Evolutionary conservation across 2,797 vertebrate species (phyloP).

Genomic region (Rhynchotus rufescens): DNA sequence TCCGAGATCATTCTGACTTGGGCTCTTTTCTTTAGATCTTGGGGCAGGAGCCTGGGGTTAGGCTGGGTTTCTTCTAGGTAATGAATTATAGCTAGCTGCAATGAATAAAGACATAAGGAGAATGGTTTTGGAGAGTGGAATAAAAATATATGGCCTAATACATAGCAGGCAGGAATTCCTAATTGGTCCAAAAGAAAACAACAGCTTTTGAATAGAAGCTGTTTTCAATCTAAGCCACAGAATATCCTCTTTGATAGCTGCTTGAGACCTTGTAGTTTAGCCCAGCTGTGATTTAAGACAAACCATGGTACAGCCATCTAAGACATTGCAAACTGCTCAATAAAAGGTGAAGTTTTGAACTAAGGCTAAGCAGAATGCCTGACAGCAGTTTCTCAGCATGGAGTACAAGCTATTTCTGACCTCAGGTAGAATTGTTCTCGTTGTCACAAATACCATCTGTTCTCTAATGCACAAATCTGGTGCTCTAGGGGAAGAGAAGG

Average conservation of each 20-base stretch:
- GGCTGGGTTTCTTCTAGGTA: constrained; percentile 95
- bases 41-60: constrained; percentile 87
- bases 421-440: neutral
- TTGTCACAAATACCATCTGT: neutral
- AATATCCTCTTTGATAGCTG: neutral
- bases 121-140: neutral
- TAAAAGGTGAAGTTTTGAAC: neutral
- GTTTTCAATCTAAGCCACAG: neutral
- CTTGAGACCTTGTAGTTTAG: neutral
- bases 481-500: neutral
- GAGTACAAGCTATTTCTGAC: neutral
- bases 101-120: neutral
- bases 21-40: constrained; percentile 88
- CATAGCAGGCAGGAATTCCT: neutral
- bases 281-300: neutral
- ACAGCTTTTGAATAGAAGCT: neutral
- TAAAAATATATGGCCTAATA: neutral
- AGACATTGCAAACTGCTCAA: neutral
- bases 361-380: neutral
- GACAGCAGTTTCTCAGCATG: neutral
- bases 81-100: constrained; percentile 94
- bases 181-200: neutral
- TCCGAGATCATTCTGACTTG: constrained; percentile 92
- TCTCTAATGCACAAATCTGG: neutral
- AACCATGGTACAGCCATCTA: neutral